A percentile compares a stretch with the other conserved stretches of the same genome.
phyloP scores from a whole-genome alignment of 1,140 invertebrate genomes.

The Drosophila ananassae region DNA sequence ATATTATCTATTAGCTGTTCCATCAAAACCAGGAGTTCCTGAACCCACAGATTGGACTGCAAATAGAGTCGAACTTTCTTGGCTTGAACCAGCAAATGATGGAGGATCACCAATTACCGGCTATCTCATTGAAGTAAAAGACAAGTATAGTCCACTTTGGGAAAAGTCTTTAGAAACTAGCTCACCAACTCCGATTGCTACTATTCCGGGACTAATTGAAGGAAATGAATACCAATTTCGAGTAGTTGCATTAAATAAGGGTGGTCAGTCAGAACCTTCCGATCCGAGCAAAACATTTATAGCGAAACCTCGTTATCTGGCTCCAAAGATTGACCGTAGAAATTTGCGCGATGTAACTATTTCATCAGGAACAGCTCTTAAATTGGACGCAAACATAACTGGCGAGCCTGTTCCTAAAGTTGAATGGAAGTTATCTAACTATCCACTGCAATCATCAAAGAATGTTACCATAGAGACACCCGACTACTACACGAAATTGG shows the following conservation, averaged over 20 bases:
- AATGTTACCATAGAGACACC: constrained; percentile 91
- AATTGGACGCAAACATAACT: constrained; percentile 95
- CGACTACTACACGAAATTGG: constrained; percentile 95
- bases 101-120: constrained; percentile 96
- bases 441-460: constrained; percentile 85
- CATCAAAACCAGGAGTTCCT: constrained; percentile 93
- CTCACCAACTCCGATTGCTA: constrained; percentile 88
- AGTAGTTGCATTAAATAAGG: constrained; percentile 98
- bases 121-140: constrained; percentile 98
- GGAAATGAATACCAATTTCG: constrained; percentile 99
- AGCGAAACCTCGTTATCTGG: constrained; percentile 95
- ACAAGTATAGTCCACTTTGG: constrained; percentile 97
- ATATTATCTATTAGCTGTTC: constrained; percentile 85
- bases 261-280: constrained; percentile 94
- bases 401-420: constrained; percentile 96
- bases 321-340: constrained; percentile 97
- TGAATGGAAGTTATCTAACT: constrained; percentile 92
- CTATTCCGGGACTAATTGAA: constrained; percentile 95
- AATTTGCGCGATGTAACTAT: constrained; percentile 94
- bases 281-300: constrained; percentile 94
- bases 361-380: constrained; percentile 95
- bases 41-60: constrained; percentile 96
- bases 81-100: constrained; percentile 92
- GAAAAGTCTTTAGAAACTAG: constrained; percentile 94
- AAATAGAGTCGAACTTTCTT: constrained; percentile 94